These are phyloP conservation scores for Microcebus murinus DNA, from an alignment of 2,113 vertebrate species.

Conservation along the genomic window DNA sequence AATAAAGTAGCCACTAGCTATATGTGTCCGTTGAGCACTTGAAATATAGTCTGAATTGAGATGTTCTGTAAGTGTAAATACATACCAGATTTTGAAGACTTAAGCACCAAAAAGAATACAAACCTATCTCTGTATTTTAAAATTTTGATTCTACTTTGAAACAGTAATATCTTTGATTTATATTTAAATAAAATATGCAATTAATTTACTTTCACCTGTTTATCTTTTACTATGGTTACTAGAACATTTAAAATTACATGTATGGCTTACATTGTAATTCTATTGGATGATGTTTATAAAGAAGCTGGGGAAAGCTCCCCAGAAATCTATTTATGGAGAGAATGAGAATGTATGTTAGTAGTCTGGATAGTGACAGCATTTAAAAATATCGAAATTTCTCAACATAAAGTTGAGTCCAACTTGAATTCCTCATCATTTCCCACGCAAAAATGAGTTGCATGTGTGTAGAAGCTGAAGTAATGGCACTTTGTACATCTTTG, in stretches of 20 bases:
- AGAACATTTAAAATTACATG: not conserved
- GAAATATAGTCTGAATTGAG: not conserved
- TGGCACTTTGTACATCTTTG: not conserved
- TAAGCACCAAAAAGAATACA: not conserved
- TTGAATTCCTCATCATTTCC: not conserved
- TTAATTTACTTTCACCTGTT: not conserved
- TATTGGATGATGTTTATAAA: not conserved
- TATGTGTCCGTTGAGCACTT: not conserved
- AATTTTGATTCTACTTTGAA: not conserved
- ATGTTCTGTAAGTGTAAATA: not conserved
- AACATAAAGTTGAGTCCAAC: not conserved
- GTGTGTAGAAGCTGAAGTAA: not conserved
- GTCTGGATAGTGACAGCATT: not conserved
- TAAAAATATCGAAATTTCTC: not conserved
- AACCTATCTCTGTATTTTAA: not conserved
- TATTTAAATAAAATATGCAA: not conserved
- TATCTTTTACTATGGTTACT: not conserved
- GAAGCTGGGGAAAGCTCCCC: not conserved
- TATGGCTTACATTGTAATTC: not conserved
- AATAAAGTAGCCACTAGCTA: not conserved
- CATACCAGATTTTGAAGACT: not conserved
- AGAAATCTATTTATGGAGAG: not conserved
- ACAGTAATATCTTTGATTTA: not conserved
- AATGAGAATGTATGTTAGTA: not conserved
- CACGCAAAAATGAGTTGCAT: not conserved